Evolutionary conservation across 2,888 invertebrate species (phyloP).

Genomic region (Drosophila dives): DNA sequence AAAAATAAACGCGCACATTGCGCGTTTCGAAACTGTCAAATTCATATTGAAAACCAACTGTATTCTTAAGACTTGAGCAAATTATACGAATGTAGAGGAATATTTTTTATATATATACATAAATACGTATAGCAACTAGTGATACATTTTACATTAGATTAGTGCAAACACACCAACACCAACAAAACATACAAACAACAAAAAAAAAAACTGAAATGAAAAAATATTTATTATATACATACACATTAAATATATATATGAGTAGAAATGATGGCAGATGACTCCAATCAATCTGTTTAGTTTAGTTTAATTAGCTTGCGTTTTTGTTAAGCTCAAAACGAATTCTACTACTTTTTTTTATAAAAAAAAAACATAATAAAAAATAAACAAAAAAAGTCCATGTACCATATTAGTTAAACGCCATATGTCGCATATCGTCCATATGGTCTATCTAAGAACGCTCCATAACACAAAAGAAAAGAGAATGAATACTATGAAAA

Average conservation of each 20-base stretch:
- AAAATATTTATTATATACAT: constrained; percentile 73
- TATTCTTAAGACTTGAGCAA: constrained; percentile 82
- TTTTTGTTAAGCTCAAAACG: constrained; percentile 84
- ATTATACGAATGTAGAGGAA: constrained; percentile 76
- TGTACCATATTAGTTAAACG: constrained; percentile 77
- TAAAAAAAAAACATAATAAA: constrained; percentile 60
- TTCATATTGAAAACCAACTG: constrained; percentile 81
- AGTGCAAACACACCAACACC: constrained; percentile 37
- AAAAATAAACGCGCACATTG: constrained; percentile 69
- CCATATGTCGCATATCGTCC: constrained; percentile 45
- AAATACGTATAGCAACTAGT: constrained; percentile 62
- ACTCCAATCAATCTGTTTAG: constrained; percentile 54
- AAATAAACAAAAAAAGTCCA: constrained; percentile 52
- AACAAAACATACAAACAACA: constrained; percentile 30
- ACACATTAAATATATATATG: constrained; percentile 20
- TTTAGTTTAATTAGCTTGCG: constrained; percentile 82
- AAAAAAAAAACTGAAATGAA: constrained; percentile 30
- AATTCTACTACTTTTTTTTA: constrained; percentile 72
- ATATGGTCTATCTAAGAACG: constrained; percentile 43
- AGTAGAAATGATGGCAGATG: constrained; percentile 46
- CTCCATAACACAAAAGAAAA: constrained; percentile 36
- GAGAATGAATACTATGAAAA: constrained; percentile 21
- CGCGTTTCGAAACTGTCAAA: constrained; percentile 70
- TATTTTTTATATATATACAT: constrained; percentile 72
- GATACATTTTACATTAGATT: constrained; percentile 53